phyloP scores from a whole-genome alignment of 1,140 invertebrate species.

The Bombus haemorrhoidalis region DNA sequence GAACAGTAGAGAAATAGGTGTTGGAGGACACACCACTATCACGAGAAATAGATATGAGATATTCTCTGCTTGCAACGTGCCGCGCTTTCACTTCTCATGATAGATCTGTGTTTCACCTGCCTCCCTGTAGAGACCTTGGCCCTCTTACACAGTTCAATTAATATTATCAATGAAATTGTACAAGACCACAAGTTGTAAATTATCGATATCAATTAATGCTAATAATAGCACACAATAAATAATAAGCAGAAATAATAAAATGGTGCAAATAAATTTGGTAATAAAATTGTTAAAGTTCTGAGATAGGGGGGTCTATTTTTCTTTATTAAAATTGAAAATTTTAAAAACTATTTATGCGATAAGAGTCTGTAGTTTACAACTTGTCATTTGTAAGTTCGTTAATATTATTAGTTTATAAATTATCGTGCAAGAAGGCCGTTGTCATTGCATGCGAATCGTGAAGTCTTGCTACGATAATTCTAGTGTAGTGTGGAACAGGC shows the following conservation, averaged over 20 bases:
- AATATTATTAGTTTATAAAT: neutral
- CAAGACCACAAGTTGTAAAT: neutral
- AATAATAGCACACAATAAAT: neutral
- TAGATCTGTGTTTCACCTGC: conserved; percentile 50
- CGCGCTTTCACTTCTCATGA: conserved; percentile 52
- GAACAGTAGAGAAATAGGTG: neutral
- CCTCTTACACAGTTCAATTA: neutral
- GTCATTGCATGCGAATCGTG: conserved; percentile 45
- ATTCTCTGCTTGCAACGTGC: conserved; percentile 40
- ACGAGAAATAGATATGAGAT: neutral
- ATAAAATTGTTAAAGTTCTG: neutral
- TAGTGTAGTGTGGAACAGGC: conserved; percentile 25
- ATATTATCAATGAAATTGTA: neutral
- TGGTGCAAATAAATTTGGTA: no score
- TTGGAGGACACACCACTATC: neutral
- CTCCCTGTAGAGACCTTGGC: conserved; percentile 41
- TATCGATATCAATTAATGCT: neutral
- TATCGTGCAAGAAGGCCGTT: neutral
- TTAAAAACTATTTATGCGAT: neutral
- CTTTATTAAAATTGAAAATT: no score
- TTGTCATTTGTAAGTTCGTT: neutral
- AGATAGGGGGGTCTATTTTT: no score
- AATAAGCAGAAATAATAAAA: no score
- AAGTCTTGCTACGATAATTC: conserved; percentile 15
- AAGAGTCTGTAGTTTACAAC: neutral